These are phyloP conservation scores for Protomyctophum bolini DNA, from an alignment of 2,113 vertebrate genomes.

Conservation along the genomic window DNA sequence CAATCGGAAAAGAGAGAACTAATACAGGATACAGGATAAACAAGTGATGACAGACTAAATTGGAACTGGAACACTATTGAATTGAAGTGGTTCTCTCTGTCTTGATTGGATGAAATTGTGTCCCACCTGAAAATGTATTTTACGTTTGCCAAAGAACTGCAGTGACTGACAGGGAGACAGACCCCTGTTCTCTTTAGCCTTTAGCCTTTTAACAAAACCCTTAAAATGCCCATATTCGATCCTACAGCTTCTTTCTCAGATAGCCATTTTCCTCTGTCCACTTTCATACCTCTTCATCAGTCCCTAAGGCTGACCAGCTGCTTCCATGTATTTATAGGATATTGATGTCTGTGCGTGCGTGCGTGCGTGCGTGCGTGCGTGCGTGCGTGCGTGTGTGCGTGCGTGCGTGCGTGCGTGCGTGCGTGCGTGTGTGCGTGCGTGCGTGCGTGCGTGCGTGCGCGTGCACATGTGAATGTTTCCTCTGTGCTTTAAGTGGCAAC, in stretches of 20 bases:
- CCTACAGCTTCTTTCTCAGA: background rate
- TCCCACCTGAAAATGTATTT: no score
- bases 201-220: background rate
- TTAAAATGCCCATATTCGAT: background rate
- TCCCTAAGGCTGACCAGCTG: slow-evolving; percentile 36
- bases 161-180: background rate
- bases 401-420: background rate
- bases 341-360: background rate
- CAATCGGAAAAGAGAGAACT: no score
- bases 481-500: slow-evolving; percentile 5
- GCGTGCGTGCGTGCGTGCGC: background rate
- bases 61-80: no score
- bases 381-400: background rate
- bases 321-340: slow-evolving; percentile 21
- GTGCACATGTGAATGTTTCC: background rate
- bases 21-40: no score
- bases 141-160: no score
- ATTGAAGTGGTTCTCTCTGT: no score
- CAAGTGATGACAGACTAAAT: no score
- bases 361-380: background rate
- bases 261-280: background rate
- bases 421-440: background rate
- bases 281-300: background rate
- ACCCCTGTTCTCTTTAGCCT: background rate
- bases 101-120: no score